Conservation (phyloP, 1,140 invertebrate species). For the Caerostris darwini region DNA sequence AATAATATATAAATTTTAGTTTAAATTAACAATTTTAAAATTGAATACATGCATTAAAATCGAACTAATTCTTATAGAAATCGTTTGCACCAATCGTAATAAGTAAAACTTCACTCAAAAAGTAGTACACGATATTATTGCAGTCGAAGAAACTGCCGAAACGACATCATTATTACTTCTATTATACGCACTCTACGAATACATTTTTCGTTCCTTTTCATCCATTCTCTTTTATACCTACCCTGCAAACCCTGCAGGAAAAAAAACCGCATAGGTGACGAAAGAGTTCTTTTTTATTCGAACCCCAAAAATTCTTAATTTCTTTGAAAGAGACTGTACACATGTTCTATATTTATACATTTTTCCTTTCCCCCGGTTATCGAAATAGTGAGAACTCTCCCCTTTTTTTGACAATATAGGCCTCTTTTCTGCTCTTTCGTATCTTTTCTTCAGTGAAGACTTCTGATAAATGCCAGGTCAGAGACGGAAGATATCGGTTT, state of each 20-base stretch:
- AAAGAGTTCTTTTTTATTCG: too few relatives aligned
- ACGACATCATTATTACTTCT: background rate
- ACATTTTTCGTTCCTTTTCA: background rate
- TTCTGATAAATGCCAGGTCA: background rate
- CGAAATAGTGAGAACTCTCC: too few relatives aligned
- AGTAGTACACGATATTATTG: background rate
- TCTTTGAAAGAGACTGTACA: background rate
- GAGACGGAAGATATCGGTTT: background rate
- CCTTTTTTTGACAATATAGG: constrained; percentile 7
- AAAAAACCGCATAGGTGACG: background rate
- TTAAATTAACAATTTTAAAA: too few relatives aligned
- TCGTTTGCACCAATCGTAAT: too few relatives aligned
- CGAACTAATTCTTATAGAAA: too few relatives aligned
- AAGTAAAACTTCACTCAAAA: too few relatives aligned
- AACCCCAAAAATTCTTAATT: background rate
- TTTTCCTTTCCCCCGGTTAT: background rate
- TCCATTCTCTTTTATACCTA: background rate
- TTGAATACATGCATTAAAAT: too few relatives aligned
- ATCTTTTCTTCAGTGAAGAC: background rate
- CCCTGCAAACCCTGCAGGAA: background rate
- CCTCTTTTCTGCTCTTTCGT: background rate
- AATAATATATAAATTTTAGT: too few relatives aligned
- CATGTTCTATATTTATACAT: constrained; percentile 27
- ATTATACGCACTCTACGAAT: background rate
- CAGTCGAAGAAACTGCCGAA: background rate